Conservation (phyloP, 2,113 vertebrate genomes). For the Riparia riparia region DNA sequence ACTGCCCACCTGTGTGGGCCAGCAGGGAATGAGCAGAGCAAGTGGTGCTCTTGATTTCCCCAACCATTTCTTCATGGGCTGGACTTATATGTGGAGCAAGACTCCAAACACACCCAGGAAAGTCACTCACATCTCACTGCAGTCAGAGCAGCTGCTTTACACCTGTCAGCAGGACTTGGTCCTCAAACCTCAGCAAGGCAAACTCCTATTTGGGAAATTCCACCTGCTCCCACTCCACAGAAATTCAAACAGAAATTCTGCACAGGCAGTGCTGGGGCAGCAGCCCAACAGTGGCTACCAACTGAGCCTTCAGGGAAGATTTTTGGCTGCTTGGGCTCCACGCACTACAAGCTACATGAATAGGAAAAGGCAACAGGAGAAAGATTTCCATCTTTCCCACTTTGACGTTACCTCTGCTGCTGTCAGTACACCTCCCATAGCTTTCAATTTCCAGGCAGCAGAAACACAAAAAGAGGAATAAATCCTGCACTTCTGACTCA, state of each 20-base stretch:
- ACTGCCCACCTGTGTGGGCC: accelerated
- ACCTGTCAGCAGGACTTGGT: not conserved
- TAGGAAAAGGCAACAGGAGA: not conserved
- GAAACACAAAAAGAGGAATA: not conserved
- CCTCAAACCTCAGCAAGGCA: not conserved
- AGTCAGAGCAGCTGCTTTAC: not conserved
- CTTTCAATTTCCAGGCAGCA: not conserved
- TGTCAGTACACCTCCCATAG: not conserved
- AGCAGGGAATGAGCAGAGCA: not conserved
- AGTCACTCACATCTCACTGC: not conserved
- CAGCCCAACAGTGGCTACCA: not conserved
- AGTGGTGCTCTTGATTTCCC: not conserved
- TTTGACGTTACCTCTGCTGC: not conserved
- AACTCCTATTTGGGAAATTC: not conserved
- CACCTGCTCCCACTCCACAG: not conserved
- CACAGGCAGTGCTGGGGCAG: not conserved
- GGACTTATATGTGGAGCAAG: not conserved
- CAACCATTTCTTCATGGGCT: not conserved
- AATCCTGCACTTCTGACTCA: not conserved
- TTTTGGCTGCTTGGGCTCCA: not conserved
- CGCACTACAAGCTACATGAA: not conserved
- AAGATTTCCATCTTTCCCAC: not conserved
- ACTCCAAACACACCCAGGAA: not conserved
- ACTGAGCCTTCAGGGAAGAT: not conserved
- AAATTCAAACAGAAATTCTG: not conserved